phyloP scores from a whole-genome alignment of 1,140 invertebrate species.

The Macrosteles quadrilineatus region DNA sequence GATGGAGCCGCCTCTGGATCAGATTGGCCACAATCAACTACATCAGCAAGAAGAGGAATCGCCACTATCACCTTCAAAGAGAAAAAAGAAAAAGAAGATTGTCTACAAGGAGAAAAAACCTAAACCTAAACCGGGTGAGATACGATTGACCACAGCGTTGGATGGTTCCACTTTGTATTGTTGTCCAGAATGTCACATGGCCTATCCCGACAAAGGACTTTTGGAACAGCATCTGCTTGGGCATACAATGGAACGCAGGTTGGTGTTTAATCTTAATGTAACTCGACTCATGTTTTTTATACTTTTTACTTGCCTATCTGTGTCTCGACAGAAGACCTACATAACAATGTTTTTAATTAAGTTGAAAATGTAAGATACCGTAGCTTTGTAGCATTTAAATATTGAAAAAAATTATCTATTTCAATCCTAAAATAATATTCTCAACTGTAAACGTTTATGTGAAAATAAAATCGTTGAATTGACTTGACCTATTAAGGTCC shows the following conservation, averaged over 20 bases:
- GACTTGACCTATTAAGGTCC: no score
- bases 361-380: no score
- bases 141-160: constrained; percentile 75
- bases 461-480: no score
- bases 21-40: constrained; percentile 40
- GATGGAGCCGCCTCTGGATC: constrained; percentile 21
- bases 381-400: no score
- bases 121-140: constrained; percentile 78
- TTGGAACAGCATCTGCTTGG: constrained; percentile 79
- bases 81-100: constrained; percentile 85
- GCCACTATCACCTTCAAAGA: constrained; percentile 60
- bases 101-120: constrained; percentile 75
- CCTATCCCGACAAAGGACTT: constrained; percentile 78
- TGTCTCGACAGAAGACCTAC: no score
- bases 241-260: constrained; percentile 44
- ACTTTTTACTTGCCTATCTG: no score
- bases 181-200: constrained; percentile 85
- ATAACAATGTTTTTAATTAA: no score
- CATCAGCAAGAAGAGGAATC: constrained; percentile 40
- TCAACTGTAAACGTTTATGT: no score
- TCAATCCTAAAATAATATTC: no score
- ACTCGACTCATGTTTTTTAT: no score
- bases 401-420: no score
- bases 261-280: background rate
- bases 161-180: constrained; percentile 82